Percentiles rank a stretch among this genome's conserved stretches.
Evolutionary conservation across 2,888 invertebrate genomes (phyloP).

Genomic region (Masnerella sp.): DNA sequence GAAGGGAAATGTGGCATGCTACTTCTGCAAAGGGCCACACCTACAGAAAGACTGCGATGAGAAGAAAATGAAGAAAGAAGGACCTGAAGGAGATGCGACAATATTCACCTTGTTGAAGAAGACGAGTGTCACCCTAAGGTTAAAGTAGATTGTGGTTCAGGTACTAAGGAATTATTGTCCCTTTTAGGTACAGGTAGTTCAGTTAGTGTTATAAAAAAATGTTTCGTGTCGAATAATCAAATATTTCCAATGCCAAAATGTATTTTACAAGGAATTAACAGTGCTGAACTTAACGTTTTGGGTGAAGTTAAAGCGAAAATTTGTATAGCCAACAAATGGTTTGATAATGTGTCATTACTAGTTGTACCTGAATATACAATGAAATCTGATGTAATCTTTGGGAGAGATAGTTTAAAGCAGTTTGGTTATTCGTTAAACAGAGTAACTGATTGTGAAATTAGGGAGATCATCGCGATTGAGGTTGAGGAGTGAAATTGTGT

Average conservation of each 20-base stretch:
- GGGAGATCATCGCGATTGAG: neutral
- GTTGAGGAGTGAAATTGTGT: conserved; percentile 7
- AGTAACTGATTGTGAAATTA: neutral
- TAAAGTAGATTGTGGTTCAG: no score
- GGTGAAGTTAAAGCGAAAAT: conserved; percentile 1
- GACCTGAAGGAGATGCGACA: no score
- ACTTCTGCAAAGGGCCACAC: no score
- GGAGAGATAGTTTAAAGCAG: neutral
- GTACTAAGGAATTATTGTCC: no score
- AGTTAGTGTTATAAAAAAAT: neutral
- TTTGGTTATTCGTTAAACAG: neutral
- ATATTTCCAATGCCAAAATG: no score
- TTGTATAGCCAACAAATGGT: neutral
- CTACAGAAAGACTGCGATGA: no score
- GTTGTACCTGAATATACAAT: conserved; percentile 4
- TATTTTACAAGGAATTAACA: no score
- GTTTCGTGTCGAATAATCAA: neutral
- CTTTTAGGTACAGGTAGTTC: neutral
- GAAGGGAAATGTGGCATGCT: no score
- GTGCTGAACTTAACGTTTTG: neutral
- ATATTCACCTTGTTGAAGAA: no score
- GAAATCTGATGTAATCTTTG: neutral
- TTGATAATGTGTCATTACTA: neutral
- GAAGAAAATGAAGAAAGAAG: no score
- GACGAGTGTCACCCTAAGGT: no score